Conservation (phyloP, 2,888 invertebrate genomes). For the Diaperis boleti region DNA sequence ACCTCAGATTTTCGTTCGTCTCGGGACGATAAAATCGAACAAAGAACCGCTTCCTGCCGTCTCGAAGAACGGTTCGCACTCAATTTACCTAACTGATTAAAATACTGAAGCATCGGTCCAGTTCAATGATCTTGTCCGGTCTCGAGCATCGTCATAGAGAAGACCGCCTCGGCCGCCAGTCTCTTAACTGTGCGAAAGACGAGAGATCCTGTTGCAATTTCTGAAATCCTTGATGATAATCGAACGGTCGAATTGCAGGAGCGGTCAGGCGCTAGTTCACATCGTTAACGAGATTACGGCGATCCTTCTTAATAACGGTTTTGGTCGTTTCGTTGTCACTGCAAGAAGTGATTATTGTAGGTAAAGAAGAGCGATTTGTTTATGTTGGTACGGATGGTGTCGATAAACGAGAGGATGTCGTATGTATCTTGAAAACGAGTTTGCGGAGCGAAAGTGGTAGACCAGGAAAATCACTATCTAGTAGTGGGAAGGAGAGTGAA, state of each 20-base stretch:
- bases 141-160: conserved; percentile 22
- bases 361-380: conserved; percentile 3
- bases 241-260: background rate
- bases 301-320: conserved; percentile 3
- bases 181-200: conserved; percentile 14
- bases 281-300: conserved; percentile 19
- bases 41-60: conserved; percentile 34
- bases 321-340: conserved; percentile 4
- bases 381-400: background rate
- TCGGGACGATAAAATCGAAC: conserved; percentile 26
- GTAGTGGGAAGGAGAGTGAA: too few species aligned
- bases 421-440: too few species aligned
- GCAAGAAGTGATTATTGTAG: background rate
- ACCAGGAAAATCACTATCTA: too few species aligned
- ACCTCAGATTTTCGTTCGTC: conserved; percentile 21
- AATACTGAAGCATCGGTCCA: conserved; percentile 42
- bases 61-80: conserved; percentile 38
- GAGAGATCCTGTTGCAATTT: conserved; percentile 17
- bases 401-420: background rate
- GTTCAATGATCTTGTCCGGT: conserved; percentile 43
- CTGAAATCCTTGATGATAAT: conserved; percentile 17
- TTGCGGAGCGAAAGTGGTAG: background rate
- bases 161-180: conserved; percentile 24
- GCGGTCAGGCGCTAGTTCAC: conserved; percentile 7
- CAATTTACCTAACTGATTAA: conserved; percentile 44